Evolutionary conservation across 2,113 vertebrate genomes (phyloP).

Genomic region (Engystomops pustulosus): DNA sequence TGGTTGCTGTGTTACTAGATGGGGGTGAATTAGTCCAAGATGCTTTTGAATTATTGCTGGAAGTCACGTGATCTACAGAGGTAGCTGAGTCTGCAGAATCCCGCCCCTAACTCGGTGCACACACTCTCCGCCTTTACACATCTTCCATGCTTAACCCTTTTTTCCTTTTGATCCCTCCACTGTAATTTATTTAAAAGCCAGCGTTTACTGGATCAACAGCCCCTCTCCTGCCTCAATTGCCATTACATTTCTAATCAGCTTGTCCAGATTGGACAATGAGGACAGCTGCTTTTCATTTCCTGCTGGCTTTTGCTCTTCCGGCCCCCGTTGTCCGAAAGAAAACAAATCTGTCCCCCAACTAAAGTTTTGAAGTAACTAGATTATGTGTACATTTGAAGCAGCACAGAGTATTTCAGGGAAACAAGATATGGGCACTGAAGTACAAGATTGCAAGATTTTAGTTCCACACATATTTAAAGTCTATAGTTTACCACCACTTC

Average conservation of each 20-base stretch:
- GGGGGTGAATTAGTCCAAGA: conserved; percentile 18
- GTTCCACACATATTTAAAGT: too few species aligned
- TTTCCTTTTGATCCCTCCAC: not conserved
- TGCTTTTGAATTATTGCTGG: conserved; percentile 51
- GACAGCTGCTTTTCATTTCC: conserved; percentile 46
- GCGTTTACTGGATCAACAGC: conserved; percentile 42
- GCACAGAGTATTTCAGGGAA: not conserved
- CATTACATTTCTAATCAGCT: conserved; percentile 54
- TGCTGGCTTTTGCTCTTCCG: not conserved
- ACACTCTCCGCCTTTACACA: conserved; percentile 63
- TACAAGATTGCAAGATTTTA: too few species aligned
- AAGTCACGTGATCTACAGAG: conserved; percentile 59
- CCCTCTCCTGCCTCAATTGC: conserved; percentile 42
- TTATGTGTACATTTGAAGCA: not conserved
- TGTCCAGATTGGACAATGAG: conserved; percentile 26
- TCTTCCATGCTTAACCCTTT: conserved; percentile 7
- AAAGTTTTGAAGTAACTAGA: not conserved
- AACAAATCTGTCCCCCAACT: not conserved
- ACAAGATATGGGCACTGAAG: not conserved
- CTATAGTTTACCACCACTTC: too few species aligned
- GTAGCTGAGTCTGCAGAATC: conserved; percentile 63
- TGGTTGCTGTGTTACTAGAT: conserved; percentile 23
- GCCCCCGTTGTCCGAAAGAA: not conserved
- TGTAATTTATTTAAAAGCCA: conserved; percentile 44
- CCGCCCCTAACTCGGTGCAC: conserved; percentile 39